Conservation (phyloP, 2,113 vertebrate genomes). For the Girardinichthys multiradiatus region DNA sequence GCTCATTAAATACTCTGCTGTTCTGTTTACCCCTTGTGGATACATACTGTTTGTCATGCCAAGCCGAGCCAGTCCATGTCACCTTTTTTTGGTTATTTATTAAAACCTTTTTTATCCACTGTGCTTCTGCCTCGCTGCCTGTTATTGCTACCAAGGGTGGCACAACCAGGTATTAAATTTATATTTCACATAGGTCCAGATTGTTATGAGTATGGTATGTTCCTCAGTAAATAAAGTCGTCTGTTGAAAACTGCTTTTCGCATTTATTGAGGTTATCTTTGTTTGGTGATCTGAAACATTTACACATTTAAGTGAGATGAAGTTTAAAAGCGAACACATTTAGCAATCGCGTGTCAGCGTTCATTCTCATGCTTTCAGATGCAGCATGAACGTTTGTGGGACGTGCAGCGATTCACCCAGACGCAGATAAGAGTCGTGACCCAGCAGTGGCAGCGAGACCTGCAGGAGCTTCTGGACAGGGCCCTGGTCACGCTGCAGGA, state of each 20-base stretch:
- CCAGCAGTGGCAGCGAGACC: slow-evolving; percentile 79
- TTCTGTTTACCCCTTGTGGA: too few relatives aligned
- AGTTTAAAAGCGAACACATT: too few relatives aligned
- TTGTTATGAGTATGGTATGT: not conserved
- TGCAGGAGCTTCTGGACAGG: slow-evolving; percentile 80
- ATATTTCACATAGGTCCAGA: not conserved
- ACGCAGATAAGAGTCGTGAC: slow-evolving; percentile 77
- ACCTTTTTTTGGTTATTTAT: too few relatives aligned
- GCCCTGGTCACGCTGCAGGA: slow-evolving; percentile 80
- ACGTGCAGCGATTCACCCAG: slow-evolving; percentile 74
- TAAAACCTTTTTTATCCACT: too few relatives aligned
- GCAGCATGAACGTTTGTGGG: slow-evolving; percentile 81
- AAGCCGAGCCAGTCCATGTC: too few relatives aligned
- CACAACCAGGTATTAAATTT: too few relatives aligned
- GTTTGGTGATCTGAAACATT: not conserved
- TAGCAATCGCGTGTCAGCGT: not conserved
- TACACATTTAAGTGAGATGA: not conserved
- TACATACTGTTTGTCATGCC: too few relatives aligned
- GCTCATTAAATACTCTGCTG: too few relatives aligned
- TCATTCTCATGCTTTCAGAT: slow-evolving; percentile 72
- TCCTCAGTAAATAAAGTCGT: not conserved
- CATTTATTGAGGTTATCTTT: not conserved
- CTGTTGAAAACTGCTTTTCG: not conserved
- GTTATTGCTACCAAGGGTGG: too few relatives aligned
- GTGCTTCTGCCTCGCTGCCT: too few relatives aligned